A percentile compares a stretch with the other conserved stretches of the same genome.
phyloP scores from a whole-genome alignment of 1,140 invertebrate genomes.

The Apocrypta bakeri region DNA sequence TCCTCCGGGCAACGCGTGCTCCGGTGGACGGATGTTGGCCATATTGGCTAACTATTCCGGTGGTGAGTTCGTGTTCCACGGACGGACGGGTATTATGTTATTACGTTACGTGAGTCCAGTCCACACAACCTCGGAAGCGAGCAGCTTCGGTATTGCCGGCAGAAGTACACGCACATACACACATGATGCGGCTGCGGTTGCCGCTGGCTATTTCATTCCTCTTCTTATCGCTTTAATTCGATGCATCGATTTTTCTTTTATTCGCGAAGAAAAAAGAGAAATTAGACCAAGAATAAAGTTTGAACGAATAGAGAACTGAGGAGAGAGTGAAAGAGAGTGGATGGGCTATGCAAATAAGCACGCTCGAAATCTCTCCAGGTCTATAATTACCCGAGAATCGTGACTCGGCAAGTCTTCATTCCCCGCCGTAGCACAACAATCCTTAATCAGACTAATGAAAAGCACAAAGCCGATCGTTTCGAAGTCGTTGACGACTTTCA shows the following conservation, averaged over 20 bases:
- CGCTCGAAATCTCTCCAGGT: no score
- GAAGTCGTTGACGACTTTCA: neutral
- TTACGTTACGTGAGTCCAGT: constrained; percentile 41
- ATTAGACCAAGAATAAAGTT: no score
- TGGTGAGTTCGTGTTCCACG: constrained; percentile 25
- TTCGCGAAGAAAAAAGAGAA: no score
- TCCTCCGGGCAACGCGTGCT: neutral
- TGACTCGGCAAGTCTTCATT: neutral
- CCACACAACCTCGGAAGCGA: neutral
- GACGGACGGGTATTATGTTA: constrained; percentile 44
- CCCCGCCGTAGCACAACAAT: neutral
- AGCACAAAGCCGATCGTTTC: neutral
- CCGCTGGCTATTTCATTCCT: neutral
- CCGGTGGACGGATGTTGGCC: constrained; percentile 8
- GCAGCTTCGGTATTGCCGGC: neutral
- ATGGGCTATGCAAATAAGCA: neutral
- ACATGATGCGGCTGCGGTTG: no score
- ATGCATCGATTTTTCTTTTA: no score
- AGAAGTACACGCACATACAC: neutral
- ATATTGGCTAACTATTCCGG: constrained; percentile 33
- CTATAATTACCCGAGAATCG: neutral
- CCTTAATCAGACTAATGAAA: neutral
- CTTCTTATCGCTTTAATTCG: no score
- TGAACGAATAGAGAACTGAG: no score
- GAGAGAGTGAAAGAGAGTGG: no score